Base-by-base conservation (phyloP, 2,113 vertebrate genomes). In the Mustelus asterias region DNA sequence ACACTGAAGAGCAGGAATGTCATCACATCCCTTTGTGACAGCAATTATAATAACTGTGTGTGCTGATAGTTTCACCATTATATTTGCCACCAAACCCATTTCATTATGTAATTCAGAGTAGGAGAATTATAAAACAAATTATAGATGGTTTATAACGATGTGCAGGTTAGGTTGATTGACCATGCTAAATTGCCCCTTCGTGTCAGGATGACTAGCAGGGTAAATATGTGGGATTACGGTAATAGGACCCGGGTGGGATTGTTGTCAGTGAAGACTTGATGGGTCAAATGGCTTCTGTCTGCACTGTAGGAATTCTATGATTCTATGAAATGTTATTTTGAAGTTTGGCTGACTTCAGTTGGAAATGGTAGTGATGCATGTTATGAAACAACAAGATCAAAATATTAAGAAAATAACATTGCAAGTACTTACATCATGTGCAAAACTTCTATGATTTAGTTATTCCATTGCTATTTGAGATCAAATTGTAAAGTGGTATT, bases 401-500 rank as follows among this genome's bases (percentile, higher is more conserved):
- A 95, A 95, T 72, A 72, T 70, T 11, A 29, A 44, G 22, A 65
- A 72, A 48, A 95, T 95, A 76, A 26, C 65, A 94, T 94, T 70
- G 48, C 41, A 76, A 95, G 37, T 48, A 44, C 13, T 72, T 95
- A 13, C 69, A 95, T 54, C 41, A 41, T 33, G 24, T 72, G 26
- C 67, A 95, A 95, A 48, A 76, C 94, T 26, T 67, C 69, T 95
- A 41, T 72, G 93, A 72, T 41, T 95, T 95, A 95, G 65, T 44
- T 95, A 72, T 95, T 76, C 26, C 41, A 95, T 72, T 95, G 72
- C 69, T 95, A 29, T 95, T 65, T 72, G 67, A 95, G 65, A 72
- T 95, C 65, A 70, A 48, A 72, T 92, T 70, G 41, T 72, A 95
- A 95, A 93, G 67, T 76, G 69, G 14, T 72, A 76, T 22, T 76